Evolutionary conservation across 2,797 vertebrate genomes (phyloP).

Genomic region (Rhinogobio ventralis): DNA sequence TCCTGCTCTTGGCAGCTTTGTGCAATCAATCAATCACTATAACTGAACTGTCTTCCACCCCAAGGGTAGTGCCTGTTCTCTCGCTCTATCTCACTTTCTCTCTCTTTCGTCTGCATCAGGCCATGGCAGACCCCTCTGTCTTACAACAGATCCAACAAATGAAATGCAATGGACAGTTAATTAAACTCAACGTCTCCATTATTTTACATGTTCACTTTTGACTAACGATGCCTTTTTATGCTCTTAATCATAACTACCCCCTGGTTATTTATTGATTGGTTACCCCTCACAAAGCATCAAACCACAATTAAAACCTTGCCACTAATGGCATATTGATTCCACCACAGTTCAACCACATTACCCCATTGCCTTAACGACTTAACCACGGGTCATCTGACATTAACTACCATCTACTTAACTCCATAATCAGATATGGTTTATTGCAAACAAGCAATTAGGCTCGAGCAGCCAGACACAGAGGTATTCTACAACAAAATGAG

Average conservation of each 20-base stretch:
- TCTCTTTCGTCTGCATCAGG: background rate
- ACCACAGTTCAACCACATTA: conserved; percentile 43
- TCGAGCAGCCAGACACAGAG: background rate
- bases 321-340: conserved; percentile 51
- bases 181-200: background rate
- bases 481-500: conserved; percentile 5
- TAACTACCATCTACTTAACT: conserved; percentile 54
- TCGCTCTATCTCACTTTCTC: conserved; percentile 8
- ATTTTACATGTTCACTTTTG: background rate
- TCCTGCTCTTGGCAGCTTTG: conserved; percentile 46
- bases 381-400: conserved; percentile 49
- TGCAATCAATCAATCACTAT: conserved; percentile 62
- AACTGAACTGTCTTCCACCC: conserved; percentile 40
- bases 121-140: background rate
- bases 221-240: background rate
- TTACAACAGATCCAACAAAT: conserved; percentile 10
- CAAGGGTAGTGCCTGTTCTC: background rate
- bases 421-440: conserved; percentile 40
- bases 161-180: conserved; percentile 9
- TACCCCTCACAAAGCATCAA: conserved; percentile 38
- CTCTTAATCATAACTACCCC: conserved; percentile 39
- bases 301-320: conserved; percentile 45
- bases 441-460: conserved; percentile 39
- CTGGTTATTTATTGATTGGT: conserved; percentile 46
- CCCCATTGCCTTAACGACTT: conserved; percentile 45